Conservation (phyloP, 1,140 invertebrate genomes). For the Drosophila ogumai region DNA sequence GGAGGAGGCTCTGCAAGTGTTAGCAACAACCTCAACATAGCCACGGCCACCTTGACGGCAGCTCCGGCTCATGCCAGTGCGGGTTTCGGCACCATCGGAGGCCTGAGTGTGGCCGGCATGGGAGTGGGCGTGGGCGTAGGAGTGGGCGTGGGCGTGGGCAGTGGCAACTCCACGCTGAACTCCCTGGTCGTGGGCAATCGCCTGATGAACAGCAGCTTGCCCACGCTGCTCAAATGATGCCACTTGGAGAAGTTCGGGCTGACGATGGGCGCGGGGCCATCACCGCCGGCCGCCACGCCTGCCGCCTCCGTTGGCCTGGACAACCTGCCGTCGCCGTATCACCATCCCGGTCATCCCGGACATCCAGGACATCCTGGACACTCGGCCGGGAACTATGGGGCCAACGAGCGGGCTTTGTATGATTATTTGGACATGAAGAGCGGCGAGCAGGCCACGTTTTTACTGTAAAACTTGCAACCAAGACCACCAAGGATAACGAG, state of each 20-base stretch:
- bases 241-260: constrained; percentile 82
- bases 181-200: constrained; percentile 81
- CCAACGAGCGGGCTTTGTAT: constrained; percentile 62
- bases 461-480: constrained; percentile 74
- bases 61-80: constrained; percentile 62
- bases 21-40: constrained; percentile 67
- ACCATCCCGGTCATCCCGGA: constrained; percentile 35
- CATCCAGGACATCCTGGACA: constrained; percentile 25
- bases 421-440: constrained; percentile 76
- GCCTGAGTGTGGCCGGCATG: constrained; percentile 69
- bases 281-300: constrained; percentile 67
- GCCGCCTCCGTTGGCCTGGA: constrained; percentile 56
- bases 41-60: constrained; percentile 61
- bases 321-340: constrained; percentile 46
- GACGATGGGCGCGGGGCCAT: constrained; percentile 68
- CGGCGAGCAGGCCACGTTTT: constrained; percentile 73
- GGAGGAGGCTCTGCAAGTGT: constrained; percentile 24
- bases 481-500: constrained; percentile 69
- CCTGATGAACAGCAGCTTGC: constrained; percentile 78
- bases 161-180: constrained; percentile 72
- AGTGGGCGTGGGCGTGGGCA: constrained; percentile 70
- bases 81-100: constrained; percentile 57
- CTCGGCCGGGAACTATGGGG: constrained; percentile 44
- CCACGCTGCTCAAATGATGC: constrained; percentile 84
- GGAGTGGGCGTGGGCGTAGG: constrained; percentile 69